Conservation (phyloP, 1,140 invertebrate species). For the Drosophila pallidifrons region DNA sequence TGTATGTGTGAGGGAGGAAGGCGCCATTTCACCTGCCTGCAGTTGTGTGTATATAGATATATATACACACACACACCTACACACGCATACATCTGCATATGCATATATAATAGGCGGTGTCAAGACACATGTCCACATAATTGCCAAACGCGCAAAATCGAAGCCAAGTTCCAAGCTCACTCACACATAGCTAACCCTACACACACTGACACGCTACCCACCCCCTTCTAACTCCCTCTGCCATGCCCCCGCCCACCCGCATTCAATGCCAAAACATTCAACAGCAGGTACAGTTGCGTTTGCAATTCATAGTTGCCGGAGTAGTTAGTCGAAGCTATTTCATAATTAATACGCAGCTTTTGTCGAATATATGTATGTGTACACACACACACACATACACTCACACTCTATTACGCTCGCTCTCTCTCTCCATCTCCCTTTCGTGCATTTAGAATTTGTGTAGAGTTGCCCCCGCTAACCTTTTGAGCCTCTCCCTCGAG, state of each 20-base stretch:
- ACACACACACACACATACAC: background rate
- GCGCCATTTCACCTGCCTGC: slow-evolving; percentile 36
- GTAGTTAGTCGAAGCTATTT: slow-evolving; percentile 45
- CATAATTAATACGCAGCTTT: slow-evolving; percentile 52
- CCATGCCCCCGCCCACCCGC: slow-evolving; percentile 13
- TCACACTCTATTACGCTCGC: background rate
- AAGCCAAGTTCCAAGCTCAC: slow-evolving; percentile 48
- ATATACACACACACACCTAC: background rate
- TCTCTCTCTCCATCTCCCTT: background rate
- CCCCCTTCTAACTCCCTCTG: background rate
- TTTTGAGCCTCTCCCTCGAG: slow-evolving; percentile 2
- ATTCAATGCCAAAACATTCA: slow-evolving; percentile 31
- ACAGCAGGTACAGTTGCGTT: slow-evolving; percentile 70
- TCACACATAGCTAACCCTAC: slow-evolving; percentile 44
- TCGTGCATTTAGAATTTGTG: background rate
- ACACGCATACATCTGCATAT: slow-evolving; percentile 11
- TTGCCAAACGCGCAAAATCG: slow-evolving; percentile 82
- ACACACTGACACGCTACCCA: slow-evolving; percentile 4
- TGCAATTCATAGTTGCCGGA: slow-evolving; percentile 46
- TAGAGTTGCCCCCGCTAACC: background rate
- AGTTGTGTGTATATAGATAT: slow-evolving; percentile 23
- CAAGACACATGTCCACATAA: slow-evolving; percentile 82
- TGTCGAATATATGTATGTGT: slow-evolving; percentile 46
- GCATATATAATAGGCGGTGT: slow-evolving; percentile 62
- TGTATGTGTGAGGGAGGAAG: background rate